Evolutionary conservation across 1,140 invertebrate genomes (phyloP), one percentile per base, ranked within the genome.

Genomic region (Mycetomoellerius zeteki): DNA sequence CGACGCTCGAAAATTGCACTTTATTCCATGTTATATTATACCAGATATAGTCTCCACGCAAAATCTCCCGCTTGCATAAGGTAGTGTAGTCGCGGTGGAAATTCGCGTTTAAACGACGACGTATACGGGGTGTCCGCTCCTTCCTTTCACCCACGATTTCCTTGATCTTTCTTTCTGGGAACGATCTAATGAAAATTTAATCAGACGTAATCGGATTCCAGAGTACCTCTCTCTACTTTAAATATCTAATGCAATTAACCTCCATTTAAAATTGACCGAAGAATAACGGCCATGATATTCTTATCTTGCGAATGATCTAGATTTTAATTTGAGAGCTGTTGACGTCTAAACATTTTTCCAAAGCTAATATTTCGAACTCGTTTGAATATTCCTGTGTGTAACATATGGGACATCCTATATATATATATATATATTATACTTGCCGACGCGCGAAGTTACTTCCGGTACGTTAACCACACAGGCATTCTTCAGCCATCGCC

Each of bases 41-140:
- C 19, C 47, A 30, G 37, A 73, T 73, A 73, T 33, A 82, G 37
- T 73, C 19, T 73, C 33, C 33, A 73, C 37, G 54, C 80, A n/a
- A 73, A 84, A 84, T 60, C 54, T 73, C 19, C 37, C 56, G 56
- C 75, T 30, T 58, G 56, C 69, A 75, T 33, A 50, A 60, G 69
- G 7, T 33, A 43, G 14, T 75, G 19, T 24, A 62, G 43, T 82
- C 6, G 37, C 54, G 24, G 14, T 30, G 24, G 27, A 58, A 82
- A 56, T 69, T 24, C 27, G 7, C 33, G 30, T 24, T 19, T 43
- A 50, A n/a, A 73, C 16, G 54, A 62, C 80, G 69, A 62, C 0
- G 16, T 10, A 52, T 54, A 37, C 12, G 5, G 19, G 24, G 8
- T 72, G 12, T 72, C 21, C 21, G 47, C 30, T 16, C 47, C 4